phyloP scores from a whole-genome alignment of 2,888 invertebrate genomes.

The Drosophila robusta region DNA sequence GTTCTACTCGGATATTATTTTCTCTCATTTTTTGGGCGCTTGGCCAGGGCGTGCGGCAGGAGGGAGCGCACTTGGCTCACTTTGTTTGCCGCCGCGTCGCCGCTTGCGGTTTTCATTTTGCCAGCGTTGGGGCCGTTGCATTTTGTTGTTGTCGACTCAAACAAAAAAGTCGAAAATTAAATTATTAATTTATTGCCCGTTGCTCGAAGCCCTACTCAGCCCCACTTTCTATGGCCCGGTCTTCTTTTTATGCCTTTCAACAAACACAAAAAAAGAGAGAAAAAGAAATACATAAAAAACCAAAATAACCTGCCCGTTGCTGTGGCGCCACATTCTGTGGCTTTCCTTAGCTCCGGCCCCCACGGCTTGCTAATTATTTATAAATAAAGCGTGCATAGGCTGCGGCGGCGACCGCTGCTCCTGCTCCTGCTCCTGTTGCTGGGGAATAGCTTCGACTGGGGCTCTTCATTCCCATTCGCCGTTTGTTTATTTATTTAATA shows the following conservation, averaged over 20 bases:
- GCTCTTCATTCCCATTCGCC: constrained; percentile 47
- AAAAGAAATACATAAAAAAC: constrained; percentile 18
- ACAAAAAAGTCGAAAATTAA: constrained; percentile 82
- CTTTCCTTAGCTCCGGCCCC: constrained; percentile 49
- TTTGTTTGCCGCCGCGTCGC: constrained; percentile 61
- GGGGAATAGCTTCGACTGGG: constrained; percentile 30
- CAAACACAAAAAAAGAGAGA: constrained; percentile 17
- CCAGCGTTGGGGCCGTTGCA: constrained; percentile 48
- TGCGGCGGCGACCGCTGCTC: constrained; percentile 21
- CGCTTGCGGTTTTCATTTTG: constrained; percentile 49
- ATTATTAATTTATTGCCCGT: constrained; percentile 82
- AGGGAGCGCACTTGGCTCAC: constrained; percentile 24
- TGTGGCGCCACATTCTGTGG: constrained; percentile 63
- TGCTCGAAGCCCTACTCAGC: constrained; percentile 37
- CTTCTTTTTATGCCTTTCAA: constrained; percentile 34
- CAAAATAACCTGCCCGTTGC: constrained; percentile 49
- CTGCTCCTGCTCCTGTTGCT: constrained; percentile 8
- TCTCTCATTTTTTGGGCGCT: constrained; percentile 6
- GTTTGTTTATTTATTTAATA: constrained; percentile 76
- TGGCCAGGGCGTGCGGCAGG: background rate
- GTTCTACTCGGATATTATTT: constrained; percentile 73
- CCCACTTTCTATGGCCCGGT: constrained; percentile 43
- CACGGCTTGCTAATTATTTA: constrained; percentile 79
- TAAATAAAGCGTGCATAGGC: constrained; percentile 74
- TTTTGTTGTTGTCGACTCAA: constrained; percentile 51